phyloP scores from a whole-genome alignment of 2,113 vertebrate genomes.

The Euleptes europaea region DNA sequence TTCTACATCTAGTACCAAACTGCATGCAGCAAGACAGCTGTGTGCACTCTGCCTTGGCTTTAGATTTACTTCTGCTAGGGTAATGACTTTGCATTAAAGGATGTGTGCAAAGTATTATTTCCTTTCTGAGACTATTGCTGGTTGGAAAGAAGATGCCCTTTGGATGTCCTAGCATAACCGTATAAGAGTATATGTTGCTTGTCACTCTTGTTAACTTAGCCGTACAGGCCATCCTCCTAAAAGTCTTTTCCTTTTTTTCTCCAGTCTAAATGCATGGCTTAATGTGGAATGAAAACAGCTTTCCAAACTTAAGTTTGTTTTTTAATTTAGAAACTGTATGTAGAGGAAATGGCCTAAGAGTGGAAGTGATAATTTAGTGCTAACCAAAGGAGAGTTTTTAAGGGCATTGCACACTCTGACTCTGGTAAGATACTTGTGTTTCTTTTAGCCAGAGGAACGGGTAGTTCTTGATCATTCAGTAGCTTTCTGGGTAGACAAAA shows the following conservation, averaged over 20 bases:
- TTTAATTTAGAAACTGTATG: neutral
- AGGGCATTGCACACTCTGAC: neutral
- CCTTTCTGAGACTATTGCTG: neutral
- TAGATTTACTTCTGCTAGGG: neutral
- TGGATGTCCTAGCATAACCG: neutral
- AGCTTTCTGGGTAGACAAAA: neutral
- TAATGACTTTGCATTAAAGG: slow-evolving; percentile 12
- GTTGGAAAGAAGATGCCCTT: neutral
- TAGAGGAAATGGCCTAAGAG: neutral
- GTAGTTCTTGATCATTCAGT: neutral
- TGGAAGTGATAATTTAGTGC: neutral
- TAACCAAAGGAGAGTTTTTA: slow-evolving; percentile 7
- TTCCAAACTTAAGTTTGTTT: neutral
- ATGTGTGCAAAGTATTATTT: neutral
- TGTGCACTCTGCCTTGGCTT: neutral
- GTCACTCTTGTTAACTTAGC: neutral
- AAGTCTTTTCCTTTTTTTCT: neutral
- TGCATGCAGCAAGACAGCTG: neutral
- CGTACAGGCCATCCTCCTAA: neutral
- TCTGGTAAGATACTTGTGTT: neutral
- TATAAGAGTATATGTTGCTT: neutral
- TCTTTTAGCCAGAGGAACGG: neutral
- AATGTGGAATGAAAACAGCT: neutral
- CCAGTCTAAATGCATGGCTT: neutral
- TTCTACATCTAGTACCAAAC: neutral